Conservation (phyloP, 2,113 vertebrate genomes). For the Okapia johnstoni region DNA sequence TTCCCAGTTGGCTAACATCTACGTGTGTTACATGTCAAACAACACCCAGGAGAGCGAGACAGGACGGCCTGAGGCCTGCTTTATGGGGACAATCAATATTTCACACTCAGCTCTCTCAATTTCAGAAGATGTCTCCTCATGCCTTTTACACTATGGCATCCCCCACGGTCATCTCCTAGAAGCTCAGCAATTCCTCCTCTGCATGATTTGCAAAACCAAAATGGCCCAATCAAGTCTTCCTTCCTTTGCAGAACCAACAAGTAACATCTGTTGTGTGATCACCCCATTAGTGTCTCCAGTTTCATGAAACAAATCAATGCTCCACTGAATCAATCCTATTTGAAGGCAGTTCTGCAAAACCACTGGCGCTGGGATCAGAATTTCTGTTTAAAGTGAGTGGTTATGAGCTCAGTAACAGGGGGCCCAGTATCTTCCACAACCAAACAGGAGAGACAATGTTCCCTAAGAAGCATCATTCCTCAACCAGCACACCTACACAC, state of each 20-base stretch:
- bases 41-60: neutral
- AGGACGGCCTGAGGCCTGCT: neutral
- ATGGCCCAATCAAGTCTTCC: accelerated
- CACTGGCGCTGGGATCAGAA: no score
- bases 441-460: neutral
- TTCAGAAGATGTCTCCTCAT: neutral
- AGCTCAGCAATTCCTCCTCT: neutral
- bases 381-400: no score
- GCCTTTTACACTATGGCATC: neutral
- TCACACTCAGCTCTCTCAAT: neutral
- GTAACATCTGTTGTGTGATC: no score
- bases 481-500: accelerated
- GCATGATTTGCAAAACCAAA: neutral
- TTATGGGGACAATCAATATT: neutral
- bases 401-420: neutral
- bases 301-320: neutral
- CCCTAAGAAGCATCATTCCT: no score
- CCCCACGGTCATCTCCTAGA: neutral
- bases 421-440: neutral
- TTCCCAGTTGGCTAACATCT: no score
- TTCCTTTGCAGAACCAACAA: neutral
- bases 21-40: neutral
- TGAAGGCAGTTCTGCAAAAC: neutral
- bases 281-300: neutral
- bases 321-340: neutral